Evolutionary conservation across 2,113 vertebrate species (phyloP), one percentile per base, ranked within the genome.

Genomic region (Chloroceryle aenea): DNA sequence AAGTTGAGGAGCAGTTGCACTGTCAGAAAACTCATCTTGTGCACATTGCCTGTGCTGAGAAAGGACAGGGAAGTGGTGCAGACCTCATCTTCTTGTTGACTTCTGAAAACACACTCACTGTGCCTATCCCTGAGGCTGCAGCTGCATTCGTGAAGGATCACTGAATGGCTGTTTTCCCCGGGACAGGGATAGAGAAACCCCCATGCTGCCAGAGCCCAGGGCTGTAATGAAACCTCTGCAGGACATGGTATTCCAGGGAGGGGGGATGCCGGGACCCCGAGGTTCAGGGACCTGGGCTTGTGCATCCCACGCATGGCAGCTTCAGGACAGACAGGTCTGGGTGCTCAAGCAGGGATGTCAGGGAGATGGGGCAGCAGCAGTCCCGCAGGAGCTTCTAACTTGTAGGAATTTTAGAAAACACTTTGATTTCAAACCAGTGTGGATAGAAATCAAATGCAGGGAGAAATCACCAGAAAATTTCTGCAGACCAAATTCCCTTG

Each of bases 301-400:
- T 59, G 8, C 8, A 10, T 64, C n/a, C 42, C 73, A 12, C 4
- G 10, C 23, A 16, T 14, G 16, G 42, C 83, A 53, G 34, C 34
- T 18, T 25, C 0, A 0, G 62, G 25, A 4, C 32, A 64, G 71
- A 20, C 0, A 0, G 47, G 59, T 43, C 14, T 4, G 10, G 23
- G 27, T 58, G n/a, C 67, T 36, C 8, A 6, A 29, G 55, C 25
- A 64, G 22, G 18, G 27, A 26, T 27, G 64, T 38, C 42, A 32
- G 42, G 42, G 13, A 34, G 23, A 27, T 0, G 2, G 59, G 80
- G 38, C 62, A 63, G 40, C 63, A 73, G 59, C 4, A 1, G 32
- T 50, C 32, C 67, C 29, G 36, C 0, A 5, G 83, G 43, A 66
- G 56, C 69, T 72, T 40, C 69, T 64, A 56, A 12, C n/a, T 62